A percentile compares a stretch with the other conserved stretches of the same genome.
These are phyloP conservation scores for Hemaris fuciformis DNA, from an alignment of 2,888 invertebrate genomes.

Conservation along the genomic window DNA sequence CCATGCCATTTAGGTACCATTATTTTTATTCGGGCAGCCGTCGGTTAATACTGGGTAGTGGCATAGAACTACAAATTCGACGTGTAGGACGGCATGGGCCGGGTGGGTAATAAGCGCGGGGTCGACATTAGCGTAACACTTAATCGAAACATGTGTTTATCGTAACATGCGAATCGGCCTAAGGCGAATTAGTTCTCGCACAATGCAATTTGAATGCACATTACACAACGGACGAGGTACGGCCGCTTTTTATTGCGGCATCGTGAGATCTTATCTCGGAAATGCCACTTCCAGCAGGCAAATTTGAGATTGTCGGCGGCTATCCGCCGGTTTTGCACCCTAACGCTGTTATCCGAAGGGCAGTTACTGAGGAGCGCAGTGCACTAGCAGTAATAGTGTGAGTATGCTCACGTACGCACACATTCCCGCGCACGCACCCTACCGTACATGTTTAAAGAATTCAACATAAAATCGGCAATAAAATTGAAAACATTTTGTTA, in stretches of 20 bases:
- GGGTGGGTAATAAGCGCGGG: constrained; percentile 51
- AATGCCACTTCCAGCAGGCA: constrained; percentile 81
- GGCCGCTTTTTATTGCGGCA: constrained; percentile 81
- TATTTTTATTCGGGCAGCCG: constrained; percentile 18
- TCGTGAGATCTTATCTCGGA: constrained; percentile 80
- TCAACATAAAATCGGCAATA: constrained; percentile 81
- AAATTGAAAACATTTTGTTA: constrained; percentile 82
- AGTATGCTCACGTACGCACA: constrained; percentile 52
- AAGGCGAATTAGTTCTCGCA: constrained; percentile 82
- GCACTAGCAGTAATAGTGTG: constrained; percentile 51
- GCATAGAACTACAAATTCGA: constrained; percentile 32
- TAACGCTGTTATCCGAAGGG: constrained; percentile 52
- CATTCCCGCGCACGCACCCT: constrained; percentile 60
- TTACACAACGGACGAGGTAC: constrained; percentile 81
- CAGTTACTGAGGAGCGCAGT: constrained; percentile 44
- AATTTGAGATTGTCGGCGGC: constrained; percentile 71
- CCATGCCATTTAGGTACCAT: constrained; percentile 13
- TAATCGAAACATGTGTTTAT: constrained; percentile 80
- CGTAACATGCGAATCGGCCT: constrained; percentile 79
- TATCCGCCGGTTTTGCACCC: constrained; percentile 54
- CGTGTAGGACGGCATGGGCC: constrained; percentile 42
- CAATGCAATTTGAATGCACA: constrained; percentile 82
- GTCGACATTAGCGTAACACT: constrained; percentile 63
- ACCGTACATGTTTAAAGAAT: constrained; percentile 74
- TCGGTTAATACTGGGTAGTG: constrained; percentile 25